A percentile compares a stretch with the other conserved stretches of the same genome.
These are phyloP conservation scores for Abramis brama DNA, from an alignment of 2,113 vertebrate genomes.

Conservation along the genomic window DNA sequence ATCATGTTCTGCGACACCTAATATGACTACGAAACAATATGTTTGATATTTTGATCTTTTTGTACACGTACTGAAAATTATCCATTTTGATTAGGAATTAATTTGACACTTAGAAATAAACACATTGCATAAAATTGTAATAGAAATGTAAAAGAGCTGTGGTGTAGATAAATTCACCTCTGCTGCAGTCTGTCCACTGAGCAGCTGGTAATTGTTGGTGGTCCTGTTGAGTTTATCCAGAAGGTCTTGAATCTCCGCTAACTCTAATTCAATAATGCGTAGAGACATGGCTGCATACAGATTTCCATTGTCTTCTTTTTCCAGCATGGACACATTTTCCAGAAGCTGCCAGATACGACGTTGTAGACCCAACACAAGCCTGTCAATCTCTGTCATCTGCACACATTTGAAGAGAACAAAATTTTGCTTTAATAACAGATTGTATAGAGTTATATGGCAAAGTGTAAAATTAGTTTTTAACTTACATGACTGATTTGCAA, in stretches of 20 bases:
- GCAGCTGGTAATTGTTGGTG: slow-evolving; percentile 14
- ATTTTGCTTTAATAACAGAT: background rate
- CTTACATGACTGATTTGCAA: background rate
- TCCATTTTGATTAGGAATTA: background rate
- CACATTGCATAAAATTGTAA: background rate
- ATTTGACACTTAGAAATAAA: background rate
- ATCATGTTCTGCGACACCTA: background rate
- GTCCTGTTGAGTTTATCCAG: slow-evolving; percentile 66
- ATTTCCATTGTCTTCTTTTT: slow-evolving; percentile 69
- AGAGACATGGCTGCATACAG: slow-evolving; percentile 70
- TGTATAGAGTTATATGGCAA: background rate
- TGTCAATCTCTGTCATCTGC: slow-evolving; percentile 63
- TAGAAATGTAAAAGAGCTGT: background rate
- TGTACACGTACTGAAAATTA: background rate
- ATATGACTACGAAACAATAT: background rate
- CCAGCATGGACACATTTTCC: slow-evolving; percentile 61
- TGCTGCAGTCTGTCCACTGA: background rate
- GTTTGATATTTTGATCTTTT: background rate
- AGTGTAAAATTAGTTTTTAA: background rate
- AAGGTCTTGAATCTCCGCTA: slow-evolving; percentile 65
- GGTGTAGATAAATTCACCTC: slow-evolving; percentile 63
- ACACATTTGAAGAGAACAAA: background rate
- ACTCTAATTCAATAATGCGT: slow-evolving; percentile 71
- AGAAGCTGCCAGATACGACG: slow-evolving; percentile 65
- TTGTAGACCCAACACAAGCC: slow-evolving; percentile 67